phyloP scores from a whole-genome alignment of 2,113 vertebrate genomes.

The Trogon melanurus region DNA sequence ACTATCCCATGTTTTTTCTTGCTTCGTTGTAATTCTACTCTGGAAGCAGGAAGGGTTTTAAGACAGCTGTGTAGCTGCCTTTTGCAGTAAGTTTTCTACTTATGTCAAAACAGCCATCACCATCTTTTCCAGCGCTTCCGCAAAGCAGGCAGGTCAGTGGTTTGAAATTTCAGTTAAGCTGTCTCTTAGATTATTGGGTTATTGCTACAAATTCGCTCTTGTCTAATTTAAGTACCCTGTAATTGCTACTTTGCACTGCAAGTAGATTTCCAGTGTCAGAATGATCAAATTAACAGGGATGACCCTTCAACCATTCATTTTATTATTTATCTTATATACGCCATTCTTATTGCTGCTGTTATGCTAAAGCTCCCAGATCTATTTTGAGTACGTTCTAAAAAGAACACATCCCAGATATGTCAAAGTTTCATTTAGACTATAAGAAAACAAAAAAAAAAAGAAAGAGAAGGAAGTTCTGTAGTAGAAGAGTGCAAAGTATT shows the following conservation, averaged over 20 bases:
- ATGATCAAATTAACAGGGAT: constrained; percentile 14
- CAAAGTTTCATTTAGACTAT: neutral
- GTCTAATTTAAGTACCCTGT: neutral
- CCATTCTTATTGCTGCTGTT: neutral
- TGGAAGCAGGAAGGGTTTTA: neutral
- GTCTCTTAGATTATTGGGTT: neutral
- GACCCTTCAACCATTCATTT: neutral
- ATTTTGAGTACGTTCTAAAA: neutral
- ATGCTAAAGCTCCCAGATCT: neutral
- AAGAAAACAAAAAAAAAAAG: neutral
- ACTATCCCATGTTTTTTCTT: neutral
- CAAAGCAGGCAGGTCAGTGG: neutral
- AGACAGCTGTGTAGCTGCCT: neutral
- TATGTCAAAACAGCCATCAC: neutral
- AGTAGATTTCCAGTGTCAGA: neutral
- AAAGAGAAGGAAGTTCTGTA: neutral
- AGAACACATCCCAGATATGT: neutral
- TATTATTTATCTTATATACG: neutral
- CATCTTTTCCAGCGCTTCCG: neutral
- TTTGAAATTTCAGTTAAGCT: neutral
- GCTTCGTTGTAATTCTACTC: neutral
- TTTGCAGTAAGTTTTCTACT: neutral
- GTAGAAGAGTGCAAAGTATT: neutral
- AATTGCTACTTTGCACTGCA: neutral
- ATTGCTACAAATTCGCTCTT: neutral